Evolutionary conservation across 2,888 invertebrate species (phyloP).

Genomic region (Hirtodrosophila duncani): DNA sequence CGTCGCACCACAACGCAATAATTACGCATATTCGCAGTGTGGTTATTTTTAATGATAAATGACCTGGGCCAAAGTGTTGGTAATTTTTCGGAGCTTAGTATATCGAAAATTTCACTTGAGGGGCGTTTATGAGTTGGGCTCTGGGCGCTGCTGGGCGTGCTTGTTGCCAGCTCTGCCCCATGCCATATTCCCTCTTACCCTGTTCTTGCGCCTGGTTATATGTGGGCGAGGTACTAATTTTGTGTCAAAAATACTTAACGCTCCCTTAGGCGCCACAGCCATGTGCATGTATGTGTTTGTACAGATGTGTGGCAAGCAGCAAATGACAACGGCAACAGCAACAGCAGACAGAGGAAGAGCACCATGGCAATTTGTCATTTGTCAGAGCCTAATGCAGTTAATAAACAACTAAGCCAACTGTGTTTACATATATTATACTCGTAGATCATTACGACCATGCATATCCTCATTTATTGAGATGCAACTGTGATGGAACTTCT

Average conservation of each 20-base stretch:
- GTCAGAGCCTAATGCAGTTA: slow-evolving; percentile 68
- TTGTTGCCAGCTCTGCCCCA: not conserved
- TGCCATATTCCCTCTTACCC: too few relatives aligned
- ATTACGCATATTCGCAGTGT: slow-evolving; percentile 64
- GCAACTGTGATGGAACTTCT: too few relatives aligned
- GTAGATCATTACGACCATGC: not conserved
- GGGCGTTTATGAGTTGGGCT: slow-evolving; percentile 57
- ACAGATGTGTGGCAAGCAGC: not conserved
- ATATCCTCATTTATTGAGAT: not conserved
- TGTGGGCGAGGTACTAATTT: slow-evolving; percentile 59
- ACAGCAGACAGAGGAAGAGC: slow-evolving; percentile 13
- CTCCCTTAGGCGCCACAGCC: slow-evolving; percentile 11
- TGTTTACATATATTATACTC: not conserved
- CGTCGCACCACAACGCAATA: slow-evolving; percentile 48
- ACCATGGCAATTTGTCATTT: slow-evolving; percentile 65
- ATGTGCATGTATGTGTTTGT: not conserved
- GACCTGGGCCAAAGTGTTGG: slow-evolving; percentile 64
- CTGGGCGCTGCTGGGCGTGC: slow-evolving; percentile 13
- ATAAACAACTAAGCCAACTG: slow-evolving; percentile 58
- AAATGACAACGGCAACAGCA: not conserved
- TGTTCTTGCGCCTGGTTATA: slow-evolving; percentile 1
- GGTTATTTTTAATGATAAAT: slow-evolving; percentile 70
- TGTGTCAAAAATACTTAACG: slow-evolving; percentile 61
- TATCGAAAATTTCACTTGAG: slow-evolving; percentile 48
- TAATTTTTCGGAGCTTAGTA: slow-evolving; percentile 66